Percentiles rank a stretch among this genome's conserved stretches.
phyloP scores from a whole-genome alignment of 2,113 vertebrate species.

The Cebus imitator region DNA sequence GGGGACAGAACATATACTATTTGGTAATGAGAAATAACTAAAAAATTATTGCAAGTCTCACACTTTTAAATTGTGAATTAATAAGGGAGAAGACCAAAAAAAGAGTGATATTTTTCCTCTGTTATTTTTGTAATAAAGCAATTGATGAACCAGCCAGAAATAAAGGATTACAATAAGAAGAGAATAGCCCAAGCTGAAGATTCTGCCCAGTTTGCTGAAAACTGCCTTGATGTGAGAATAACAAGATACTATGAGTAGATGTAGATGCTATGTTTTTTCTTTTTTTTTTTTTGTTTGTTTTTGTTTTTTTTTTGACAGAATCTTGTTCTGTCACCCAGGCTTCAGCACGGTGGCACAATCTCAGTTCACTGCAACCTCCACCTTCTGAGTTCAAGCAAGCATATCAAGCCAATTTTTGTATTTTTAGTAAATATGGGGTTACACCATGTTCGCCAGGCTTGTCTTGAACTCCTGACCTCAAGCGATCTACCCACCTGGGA shows the following conservation, averaged over 20 bases:
- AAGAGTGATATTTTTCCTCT: neutral
- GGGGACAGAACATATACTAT: neutral
- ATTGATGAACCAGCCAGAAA: neutral
- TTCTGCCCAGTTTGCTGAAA: neutral
- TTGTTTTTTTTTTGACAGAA: no score
- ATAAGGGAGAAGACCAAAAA: neutral
- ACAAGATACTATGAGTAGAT: neutral
- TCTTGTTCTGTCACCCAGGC: no score
- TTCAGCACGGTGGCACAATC: no score
- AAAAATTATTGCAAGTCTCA: neutral
- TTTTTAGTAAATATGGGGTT: no score
- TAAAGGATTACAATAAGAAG: neutral
- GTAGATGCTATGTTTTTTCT: neutral
- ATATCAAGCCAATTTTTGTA: no score
- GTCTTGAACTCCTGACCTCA: no score
- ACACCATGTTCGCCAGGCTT: no score
- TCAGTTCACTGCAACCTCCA: no score
- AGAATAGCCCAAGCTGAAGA: neutral
- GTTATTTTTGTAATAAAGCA: constrained; percentile 14
- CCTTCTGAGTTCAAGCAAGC: no score
- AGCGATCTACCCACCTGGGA: no score
- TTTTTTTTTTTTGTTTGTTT: no score
- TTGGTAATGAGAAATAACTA: neutral
- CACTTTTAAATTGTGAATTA: neutral
- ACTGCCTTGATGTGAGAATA: neutral